Percentiles rank a stretch among this genome's conserved stretches.
Evolutionary conservation across 2,888 invertebrate species (phyloP).

Genomic region (Sarcophaga rosellei): DNA sequence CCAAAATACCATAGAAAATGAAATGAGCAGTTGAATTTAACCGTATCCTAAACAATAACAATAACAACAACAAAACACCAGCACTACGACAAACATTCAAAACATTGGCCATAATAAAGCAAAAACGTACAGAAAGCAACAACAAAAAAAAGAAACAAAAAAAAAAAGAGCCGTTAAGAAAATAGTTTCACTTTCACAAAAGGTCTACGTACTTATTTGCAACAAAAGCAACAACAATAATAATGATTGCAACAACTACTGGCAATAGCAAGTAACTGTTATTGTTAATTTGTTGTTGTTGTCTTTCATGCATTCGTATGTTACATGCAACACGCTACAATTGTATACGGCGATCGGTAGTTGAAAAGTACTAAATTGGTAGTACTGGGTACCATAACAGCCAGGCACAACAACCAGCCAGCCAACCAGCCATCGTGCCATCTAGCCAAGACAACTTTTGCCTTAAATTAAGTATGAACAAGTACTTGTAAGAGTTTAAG

Average conservation of each 20-base stretch:
- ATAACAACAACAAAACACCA: slow-evolving; percentile 15
- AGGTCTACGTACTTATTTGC: slow-evolving; percentile 74
- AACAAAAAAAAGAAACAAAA: too few relatives aligned
- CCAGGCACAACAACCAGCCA: slow-evolving; percentile 8
- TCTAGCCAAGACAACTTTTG: slow-evolving; percentile 10
- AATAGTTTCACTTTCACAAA: slow-evolving; percentile 79
- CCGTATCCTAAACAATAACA: slow-evolving; percentile 27
- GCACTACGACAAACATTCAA: slow-evolving; percentile 38
- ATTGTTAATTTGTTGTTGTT: slow-evolving; percentile 12
- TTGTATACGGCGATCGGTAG: slow-evolving; percentile 56
- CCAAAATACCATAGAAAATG: slow-evolving; percentile 26
- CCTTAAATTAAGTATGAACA: slow-evolving; percentile 46
- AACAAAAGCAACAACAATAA: slow-evolving; percentile 61
- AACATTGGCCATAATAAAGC: slow-evolving; percentile 56
- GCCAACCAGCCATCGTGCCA: neutral
- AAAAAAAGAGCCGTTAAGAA: slow-evolving; percentile 61
- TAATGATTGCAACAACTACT: slow-evolving; percentile 45
- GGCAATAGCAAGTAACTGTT: slow-evolving; percentile 66
- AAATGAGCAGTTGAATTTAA: neutral
- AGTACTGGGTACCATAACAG: slow-evolving; percentile 11
- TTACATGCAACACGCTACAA: slow-evolving; percentile 63
- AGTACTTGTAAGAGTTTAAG: neutral
- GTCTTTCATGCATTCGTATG: slow-evolving; percentile 41
- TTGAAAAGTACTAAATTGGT: slow-evolving; percentile 65
- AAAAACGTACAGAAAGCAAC: neutral